Base-by-base conservation (phyloP, 2,113 vertebrate species). In the Eulemur macaco region DNA sequence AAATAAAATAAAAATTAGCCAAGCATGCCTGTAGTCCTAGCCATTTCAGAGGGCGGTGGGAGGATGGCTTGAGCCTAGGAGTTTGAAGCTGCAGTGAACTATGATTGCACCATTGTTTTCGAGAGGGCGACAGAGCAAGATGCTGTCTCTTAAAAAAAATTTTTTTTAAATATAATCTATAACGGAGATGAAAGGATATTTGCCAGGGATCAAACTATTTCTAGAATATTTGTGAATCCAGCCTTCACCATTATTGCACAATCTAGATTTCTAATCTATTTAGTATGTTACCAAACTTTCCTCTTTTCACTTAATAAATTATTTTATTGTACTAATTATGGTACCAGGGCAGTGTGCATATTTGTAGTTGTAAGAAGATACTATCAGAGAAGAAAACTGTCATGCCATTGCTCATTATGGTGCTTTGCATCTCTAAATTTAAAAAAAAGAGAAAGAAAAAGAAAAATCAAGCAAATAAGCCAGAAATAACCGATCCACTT, bases 371-470 rank as follows among this genome's bases (percentile, higher is more conserved):
- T 74, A 58, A 45, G 56, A n/a, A 77, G 50, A 69, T 71, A 34
- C 11, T 34, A 39, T 77, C 42, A 87, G 60, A 90, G 31, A 89
- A 34, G 73, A 58, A 87, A 60, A 58, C 37, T 56, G 21, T 50
- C 5, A 73, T 81, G 3, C 9, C 25, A 1, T 69, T 42, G 50
- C 76, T 92, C 47, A 37, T 58, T 63, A 18, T 80, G 47, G 39
- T 73, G 45, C 31, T 95, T 96, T 78, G 13, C 71, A 66, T 94
- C 42, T 45, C 91, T 80, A 84, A 81, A 63, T n/a, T 84, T 8
- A 25, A 34, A 68, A 68, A 68, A 86, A 81, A 78, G 17, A 68
- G 37, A 81, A 73, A 73, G 54, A 91, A 45, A 83, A 95, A 86
- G 37, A 27, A 82, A 95, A 83, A 29, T 54, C 10, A 68, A 89